Percentiles rank a stretch among this genome's conserved stretches.
Conservation (phyloP, 2,888 invertebrate genomes). For the Anoplius nigerrimus region DNA sequence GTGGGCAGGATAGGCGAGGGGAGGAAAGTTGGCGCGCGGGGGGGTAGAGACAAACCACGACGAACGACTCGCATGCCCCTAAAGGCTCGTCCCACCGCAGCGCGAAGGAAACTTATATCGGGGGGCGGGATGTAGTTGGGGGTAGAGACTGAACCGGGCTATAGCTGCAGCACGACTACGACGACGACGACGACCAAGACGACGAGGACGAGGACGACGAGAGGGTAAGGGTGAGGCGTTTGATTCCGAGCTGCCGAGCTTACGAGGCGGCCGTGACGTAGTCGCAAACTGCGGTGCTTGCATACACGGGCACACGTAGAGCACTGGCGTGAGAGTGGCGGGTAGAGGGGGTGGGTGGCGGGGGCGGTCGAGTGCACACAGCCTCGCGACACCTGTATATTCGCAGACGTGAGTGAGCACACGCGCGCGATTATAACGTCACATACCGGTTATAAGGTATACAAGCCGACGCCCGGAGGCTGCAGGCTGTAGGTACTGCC, state of each 20-base stretch:
- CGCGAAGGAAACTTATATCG: slow-evolving; percentile 3
- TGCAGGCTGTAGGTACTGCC: slow-evolving; percentile 22
- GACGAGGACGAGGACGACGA: neutral
- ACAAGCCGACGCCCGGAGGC: slow-evolving; percentile 53
- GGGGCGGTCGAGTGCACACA: slow-evolving; percentile 22
- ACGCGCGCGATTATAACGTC: slow-evolving; percentile 63
- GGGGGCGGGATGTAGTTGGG: neutral
- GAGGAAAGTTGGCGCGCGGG: neutral
- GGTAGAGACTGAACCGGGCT: neutral
- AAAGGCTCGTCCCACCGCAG: slow-evolving; percentile 9
- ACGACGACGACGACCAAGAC: neutral
- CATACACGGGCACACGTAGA: slow-evolving; percentile 23
- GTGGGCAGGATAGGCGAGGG: neutral
- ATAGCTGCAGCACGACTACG: neutral
- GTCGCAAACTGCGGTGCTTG: slow-evolving; percentile 49
- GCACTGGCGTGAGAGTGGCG: slow-evolving; percentile 17
- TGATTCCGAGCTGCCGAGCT: slow-evolving; percentile 55
- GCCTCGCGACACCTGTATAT: slow-evolving; percentile 22
- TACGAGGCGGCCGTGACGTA: slow-evolving; percentile 61
- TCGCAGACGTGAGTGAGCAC: slow-evolving; percentile 21
- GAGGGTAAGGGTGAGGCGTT: slow-evolving; percentile 37
- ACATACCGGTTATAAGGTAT: slow-evolving; percentile 64
- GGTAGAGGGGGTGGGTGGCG: slow-evolving; percentile 10
- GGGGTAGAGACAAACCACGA: slow-evolving; percentile 5
- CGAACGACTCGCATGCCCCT: slow-evolving; percentile 2